Evolutionary conservation across 2,797 vertebrate genomes (phyloP).

Genomic region (Discoglossus pictus): DNA sequence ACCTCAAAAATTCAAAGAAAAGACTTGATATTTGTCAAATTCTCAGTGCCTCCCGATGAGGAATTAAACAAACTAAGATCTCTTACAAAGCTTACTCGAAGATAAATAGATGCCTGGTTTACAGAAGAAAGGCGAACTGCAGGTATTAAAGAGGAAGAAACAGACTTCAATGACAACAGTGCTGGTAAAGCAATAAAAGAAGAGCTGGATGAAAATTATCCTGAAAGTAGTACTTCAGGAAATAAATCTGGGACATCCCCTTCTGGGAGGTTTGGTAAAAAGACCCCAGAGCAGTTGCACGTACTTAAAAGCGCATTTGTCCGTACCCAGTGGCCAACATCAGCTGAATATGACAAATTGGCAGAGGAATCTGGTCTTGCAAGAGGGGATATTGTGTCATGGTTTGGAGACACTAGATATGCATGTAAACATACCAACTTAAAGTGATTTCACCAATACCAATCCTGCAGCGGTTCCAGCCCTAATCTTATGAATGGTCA

Average conservation of each 20-base stretch:
- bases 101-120: constrained; percentile 97
- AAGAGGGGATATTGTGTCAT: constrained; percentile 93
- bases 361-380: constrained; percentile 87
- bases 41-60: constrained; percentile 81
- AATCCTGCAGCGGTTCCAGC: constrained; percentile 64
- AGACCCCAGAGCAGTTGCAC: constrained; percentile 92
- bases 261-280: constrained; percentile 80
- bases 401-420: constrained; percentile 97
- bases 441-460: constrained; percentile 96
- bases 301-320: constrained; percentile 94
- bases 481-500: constrained; percentile 79
- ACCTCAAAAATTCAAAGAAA: constrained; percentile 94
- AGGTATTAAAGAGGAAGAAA: constrained; percentile 70
- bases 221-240: constrained; percentile 62
- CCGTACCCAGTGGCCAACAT: constrained; percentile 92
- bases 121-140: constrained; percentile 85
- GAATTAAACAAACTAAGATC: constrained; percentile 87
- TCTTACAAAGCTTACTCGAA: constrained; percentile 92
- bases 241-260: constrained; percentile 71
- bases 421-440: constrained; percentile 96
- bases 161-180: constrained; percentile 66
- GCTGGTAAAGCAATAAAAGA: constrained; percentile 68
- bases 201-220: constrained; percentile 64
- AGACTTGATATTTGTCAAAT: constrained; percentile 88
- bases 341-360: constrained; percentile 91